Conservation (phyloP, 2,888 invertebrate species). For the Tinea semifulvella region DNA sequence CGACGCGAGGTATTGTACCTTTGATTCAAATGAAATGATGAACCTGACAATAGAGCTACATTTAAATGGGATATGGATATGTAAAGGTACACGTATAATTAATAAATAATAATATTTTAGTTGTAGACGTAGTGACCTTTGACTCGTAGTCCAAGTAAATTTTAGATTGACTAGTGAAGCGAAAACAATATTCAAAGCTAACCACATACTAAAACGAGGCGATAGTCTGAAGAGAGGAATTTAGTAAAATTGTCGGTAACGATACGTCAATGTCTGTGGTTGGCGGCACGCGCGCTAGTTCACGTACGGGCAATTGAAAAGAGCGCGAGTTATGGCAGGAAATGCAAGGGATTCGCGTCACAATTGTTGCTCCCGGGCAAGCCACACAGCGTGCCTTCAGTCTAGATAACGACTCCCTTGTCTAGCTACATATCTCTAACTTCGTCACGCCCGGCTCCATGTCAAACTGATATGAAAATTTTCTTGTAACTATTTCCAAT, state of each 20-base stretch:
- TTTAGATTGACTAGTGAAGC: slow-evolving; percentile 10
- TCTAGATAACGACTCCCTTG: slow-evolving; percentile 5
- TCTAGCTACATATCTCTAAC: slow-evolving; percentile 7
- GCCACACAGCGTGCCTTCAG: slow-evolving; percentile 31
- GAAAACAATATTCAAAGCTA: slow-evolving; percentile 13
- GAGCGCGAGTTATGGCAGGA: slow-evolving; percentile 50
- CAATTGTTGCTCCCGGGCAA: slow-evolving; percentile 51
- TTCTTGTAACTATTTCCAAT: background rate
- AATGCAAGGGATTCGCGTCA: slow-evolving; percentile 44
- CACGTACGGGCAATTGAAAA: slow-evolving; percentile 57
- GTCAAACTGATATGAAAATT: slow-evolving; percentile 9
- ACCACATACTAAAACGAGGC: slow-evolving; percentile 22
- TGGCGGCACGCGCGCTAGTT: slow-evolving; percentile 49
- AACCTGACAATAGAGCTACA: background rate
- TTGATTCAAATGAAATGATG: background rate
- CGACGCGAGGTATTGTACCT: slow-evolving; percentile 5
- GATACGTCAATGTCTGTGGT: slow-evolving; percentile 39
- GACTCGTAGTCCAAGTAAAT: slow-evolving; percentile 2
- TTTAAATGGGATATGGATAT: background rate
- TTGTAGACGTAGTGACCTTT: background rate
- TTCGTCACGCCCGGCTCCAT: slow-evolving; percentile 4
- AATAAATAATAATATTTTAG: background rate
- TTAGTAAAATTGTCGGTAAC: slow-evolving; percentile 45
- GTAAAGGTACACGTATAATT: background rate
- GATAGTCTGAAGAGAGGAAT: slow-evolving; percentile 39